These are phyloP conservation scores for Axis porcinus DNA, from an alignment of 2,113 vertebrate species.

Conservation along the genomic window DNA sequence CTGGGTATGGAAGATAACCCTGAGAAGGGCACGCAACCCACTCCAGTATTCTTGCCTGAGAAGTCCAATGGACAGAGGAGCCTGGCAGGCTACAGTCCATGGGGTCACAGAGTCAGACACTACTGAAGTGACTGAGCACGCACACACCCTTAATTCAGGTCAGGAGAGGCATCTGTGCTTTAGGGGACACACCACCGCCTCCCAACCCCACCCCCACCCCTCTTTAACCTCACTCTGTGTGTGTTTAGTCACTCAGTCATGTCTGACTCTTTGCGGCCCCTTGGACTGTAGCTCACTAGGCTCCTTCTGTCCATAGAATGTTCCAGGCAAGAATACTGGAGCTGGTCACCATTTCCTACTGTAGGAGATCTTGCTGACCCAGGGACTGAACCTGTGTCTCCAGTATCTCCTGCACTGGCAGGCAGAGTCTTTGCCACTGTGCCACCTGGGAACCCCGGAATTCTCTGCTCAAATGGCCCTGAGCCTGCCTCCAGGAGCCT, in stretches of 20 bases:
- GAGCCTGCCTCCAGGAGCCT: no score
- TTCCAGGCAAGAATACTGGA: background rate
- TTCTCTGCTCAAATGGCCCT: background rate
- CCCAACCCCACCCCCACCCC: background rate
- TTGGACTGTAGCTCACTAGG: background rate
- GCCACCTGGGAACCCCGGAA: background rate
- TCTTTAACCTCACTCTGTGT: background rate
- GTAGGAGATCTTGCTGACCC: background rate
- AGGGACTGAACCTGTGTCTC: background rate
- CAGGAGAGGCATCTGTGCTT: background rate
- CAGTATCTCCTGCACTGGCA: background rate
- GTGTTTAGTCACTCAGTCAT: background rate
- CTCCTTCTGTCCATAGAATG: background rate
- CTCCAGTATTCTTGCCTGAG: background rate
- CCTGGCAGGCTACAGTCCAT: background rate
- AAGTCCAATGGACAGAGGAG: background rate
- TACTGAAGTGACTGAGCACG: fast-evolving
- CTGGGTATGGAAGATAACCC: background rate
- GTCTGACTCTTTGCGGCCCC: background rate
- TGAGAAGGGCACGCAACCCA: background rate
- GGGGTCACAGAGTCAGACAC: background rate
- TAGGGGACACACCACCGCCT: background rate
- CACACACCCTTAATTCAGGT: background rate
- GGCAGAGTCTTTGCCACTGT: background rate
- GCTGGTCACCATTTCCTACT: background rate